Evolutionary conservation across 2,113 vertebrate genomes (phyloP).

Genomic region (Phrynosoma platyrhinos): DNA sequence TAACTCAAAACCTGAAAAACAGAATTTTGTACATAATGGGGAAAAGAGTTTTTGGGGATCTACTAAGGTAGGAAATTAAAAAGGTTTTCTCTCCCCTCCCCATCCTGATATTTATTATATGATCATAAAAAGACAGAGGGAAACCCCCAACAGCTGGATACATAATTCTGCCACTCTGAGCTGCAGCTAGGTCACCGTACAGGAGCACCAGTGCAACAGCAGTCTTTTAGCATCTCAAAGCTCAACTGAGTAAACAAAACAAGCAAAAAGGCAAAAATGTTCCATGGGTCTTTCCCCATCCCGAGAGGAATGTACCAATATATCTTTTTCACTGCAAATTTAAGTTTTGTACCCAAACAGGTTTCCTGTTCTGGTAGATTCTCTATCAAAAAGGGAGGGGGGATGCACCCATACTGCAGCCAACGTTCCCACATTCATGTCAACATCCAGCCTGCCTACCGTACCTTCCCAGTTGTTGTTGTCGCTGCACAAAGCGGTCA

Average conservation of each 20-base stretch:
- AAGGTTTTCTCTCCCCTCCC: neutral
- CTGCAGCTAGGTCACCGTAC: neutral
- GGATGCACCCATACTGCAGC: neutral
- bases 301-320: neutral
- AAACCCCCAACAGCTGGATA: slow-evolving; percentile 4
- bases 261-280: slow-evolving; percentile 18
- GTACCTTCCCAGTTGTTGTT: slow-evolving; percentile 91
- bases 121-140: neutral
- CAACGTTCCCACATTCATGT: slow-evolving; percentile 11
- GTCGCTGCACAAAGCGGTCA: slow-evolving; percentile 86
- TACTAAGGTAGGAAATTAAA: neutral
- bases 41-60: slow-evolving; percentile 3
- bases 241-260: slow-evolving; percentile 20
- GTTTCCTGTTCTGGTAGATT: slow-evolving; percentile 20
- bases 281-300: slow-evolving; percentile 2
- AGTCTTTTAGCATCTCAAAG: slow-evolving; percentile 4
- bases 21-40: slow-evolving; percentile 6
- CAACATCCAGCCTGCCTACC: neutral
- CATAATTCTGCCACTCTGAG: neutral
- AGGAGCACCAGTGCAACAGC: neutral
- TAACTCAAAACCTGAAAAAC: slow-evolving; percentile 2
- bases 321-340: slow-evolving; percentile 26
- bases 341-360: slow-evolving; percentile 25
- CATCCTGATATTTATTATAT: slow-evolving; percentile 22
- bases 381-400: neutral